Conservation (phyloP, 1,140 invertebrate species). For the Drosophila bocqueti region DNA sequence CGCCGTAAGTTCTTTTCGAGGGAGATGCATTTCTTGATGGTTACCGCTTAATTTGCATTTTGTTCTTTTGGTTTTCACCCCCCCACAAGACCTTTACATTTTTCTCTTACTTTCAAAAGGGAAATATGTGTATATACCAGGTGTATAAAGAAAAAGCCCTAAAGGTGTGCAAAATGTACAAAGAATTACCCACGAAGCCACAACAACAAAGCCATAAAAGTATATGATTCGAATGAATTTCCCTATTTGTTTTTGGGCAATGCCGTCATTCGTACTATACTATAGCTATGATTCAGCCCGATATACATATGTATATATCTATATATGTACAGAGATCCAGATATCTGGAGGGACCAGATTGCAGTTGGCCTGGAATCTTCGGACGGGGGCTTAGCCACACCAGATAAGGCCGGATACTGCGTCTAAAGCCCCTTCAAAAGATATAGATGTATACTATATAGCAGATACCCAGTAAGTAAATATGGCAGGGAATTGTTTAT, state of each 20-base stretch:
- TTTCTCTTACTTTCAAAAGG: neutral
- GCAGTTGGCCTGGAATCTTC: constrained; percentile 33
- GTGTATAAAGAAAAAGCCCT: neutral
- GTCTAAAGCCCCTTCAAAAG: constrained; percentile 8
- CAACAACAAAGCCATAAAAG: constrained; percentile 33
- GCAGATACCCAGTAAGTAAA: neutral
- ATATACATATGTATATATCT: neutral
- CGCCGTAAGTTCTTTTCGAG: constrained; percentile 10
- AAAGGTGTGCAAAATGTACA: constrained; percentile 22
- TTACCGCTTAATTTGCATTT: constrained; percentile 27
- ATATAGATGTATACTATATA: constrained; percentile 2
- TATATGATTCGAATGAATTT: constrained; percentile 39
- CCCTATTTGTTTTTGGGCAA: constrained; percentile 41
- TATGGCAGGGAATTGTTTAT: neutral
- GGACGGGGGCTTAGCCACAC: constrained; percentile 5
- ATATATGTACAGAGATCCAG: neutral
- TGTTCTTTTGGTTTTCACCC: neutral
- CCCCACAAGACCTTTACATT: constrained; percentile 2
- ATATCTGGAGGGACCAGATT: neutral
- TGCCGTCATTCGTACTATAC: constrained; percentile 31
- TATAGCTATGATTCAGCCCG: constrained; percentile 24
- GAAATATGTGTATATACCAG: neutral
- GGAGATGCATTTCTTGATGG: constrained; percentile 11
- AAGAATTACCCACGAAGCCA: constrained; percentile 19
- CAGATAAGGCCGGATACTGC: constrained; percentile 26